Evolutionary conservation across 2,888 invertebrate genomes (phyloP).

Genomic region (Tetramorium bicarinatum): DNA sequence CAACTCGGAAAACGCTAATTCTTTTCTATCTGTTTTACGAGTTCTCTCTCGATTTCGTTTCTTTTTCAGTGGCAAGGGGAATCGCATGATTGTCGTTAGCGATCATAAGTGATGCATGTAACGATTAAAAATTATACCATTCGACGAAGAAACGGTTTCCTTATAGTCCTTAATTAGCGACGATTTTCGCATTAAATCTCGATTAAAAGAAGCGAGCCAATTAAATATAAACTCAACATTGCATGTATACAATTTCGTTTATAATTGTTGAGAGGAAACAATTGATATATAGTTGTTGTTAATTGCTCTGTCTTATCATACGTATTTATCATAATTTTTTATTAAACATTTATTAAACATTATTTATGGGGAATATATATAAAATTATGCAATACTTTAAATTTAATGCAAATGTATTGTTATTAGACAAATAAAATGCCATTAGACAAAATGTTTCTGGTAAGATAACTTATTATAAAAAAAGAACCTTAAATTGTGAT

Average conservation of each 20-base stretch:
- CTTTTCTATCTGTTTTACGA: slow-evolving; percentile 15
- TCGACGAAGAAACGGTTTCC: slow-evolving; percentile 2
- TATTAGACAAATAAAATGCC: background rate
- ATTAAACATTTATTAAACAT: background rate
- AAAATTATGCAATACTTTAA: background rate
- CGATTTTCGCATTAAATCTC: background rate
- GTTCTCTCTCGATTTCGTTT: slow-evolving; percentile 1
- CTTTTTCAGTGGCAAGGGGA: background rate
- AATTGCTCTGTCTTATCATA: background rate
- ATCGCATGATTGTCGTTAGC: slow-evolving; percentile 22
- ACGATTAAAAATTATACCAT: slow-evolving; percentile 11
- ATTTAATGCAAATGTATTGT: background rate
- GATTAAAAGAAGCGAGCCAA: background rate
- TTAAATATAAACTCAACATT: slow-evolving; percentile 15
- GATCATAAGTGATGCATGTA: background rate
- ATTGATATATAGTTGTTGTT: background rate
- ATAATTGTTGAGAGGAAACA: background rate
- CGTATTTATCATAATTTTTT: background rate
- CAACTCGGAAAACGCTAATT: slow-evolving; percentile 11
- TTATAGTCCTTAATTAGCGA: slow-evolving; percentile 20
- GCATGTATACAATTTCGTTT: background rate
- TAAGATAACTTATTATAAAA: background rate
- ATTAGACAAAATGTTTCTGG: background rate
- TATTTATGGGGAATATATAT: background rate
- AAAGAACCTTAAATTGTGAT: background rate